Conservation (phyloP, 1,140 invertebrate genomes). For the Teleopsis dalmanni region DNA sequence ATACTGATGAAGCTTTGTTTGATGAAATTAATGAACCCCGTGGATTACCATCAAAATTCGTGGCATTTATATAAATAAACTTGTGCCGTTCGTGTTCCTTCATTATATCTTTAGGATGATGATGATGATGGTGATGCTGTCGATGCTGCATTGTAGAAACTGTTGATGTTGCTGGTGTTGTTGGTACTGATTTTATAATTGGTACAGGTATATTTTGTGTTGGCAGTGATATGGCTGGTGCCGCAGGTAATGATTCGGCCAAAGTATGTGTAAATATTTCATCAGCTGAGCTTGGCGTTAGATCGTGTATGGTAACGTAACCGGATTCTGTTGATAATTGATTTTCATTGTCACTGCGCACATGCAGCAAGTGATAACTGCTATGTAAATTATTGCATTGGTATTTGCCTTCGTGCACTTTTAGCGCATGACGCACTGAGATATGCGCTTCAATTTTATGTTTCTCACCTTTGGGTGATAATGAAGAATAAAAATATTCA, state of each 20-base stretch:
- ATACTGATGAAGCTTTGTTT: background rate
- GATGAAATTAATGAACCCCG: conserved; percentile 1
- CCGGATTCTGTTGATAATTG: conserved; percentile 29
- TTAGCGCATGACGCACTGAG: conserved; percentile 32
- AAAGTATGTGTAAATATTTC: conserved; percentile 27
- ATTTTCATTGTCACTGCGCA: conserved; percentile 15
- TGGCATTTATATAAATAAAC: conserved; percentile 15
- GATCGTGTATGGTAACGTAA: conserved; percentile 35
- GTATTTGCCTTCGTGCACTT: conserved; percentile 40
- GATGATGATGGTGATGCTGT: conserved; percentile 28
- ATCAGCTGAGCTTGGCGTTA: conserved; percentile 30
- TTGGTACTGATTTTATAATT: conserved; percentile 4
- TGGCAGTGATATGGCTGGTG: conserved; percentile 12
- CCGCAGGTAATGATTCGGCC: conserved; percentile 1
- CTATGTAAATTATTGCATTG: conserved; percentile 33
- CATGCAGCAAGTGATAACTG: conserved; percentile 26
- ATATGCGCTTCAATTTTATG: conserved; percentile 41
- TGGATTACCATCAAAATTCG: conserved; percentile 12
- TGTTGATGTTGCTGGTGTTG: conserved; percentile 10
- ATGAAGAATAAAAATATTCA: too few species aligned
- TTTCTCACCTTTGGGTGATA: conserved; percentile 41
- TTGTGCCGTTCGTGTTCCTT: conserved; percentile 11
- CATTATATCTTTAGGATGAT: conserved; percentile 7
- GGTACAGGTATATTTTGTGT: conserved; percentile 13
- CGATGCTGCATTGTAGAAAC: conserved; percentile 11